Conservation (phyloP, 2,888 invertebrate species). For the Cryptus viduatorius region DNA sequence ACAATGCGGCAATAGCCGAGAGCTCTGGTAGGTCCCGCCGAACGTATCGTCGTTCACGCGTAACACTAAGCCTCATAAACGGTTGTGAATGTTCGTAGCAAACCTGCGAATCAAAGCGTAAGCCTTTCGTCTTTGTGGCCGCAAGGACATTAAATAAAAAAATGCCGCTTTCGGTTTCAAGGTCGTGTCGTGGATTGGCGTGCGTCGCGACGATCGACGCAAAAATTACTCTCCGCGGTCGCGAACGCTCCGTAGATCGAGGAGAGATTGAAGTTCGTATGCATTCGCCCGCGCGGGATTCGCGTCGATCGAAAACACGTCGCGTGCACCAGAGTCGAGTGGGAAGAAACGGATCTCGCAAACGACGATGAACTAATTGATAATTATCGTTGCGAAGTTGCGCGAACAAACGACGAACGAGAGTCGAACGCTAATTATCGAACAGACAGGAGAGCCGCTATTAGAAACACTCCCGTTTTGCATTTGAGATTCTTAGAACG, state of each 20-base stretch:
- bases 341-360: background rate
- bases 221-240: background rate
- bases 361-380: constrained; percentile 1
- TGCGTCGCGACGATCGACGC: background rate
- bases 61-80: background rate
- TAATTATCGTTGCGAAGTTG: background rate
- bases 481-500: background rate
- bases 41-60: background rate
- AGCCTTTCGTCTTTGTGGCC: too few relatives aligned
- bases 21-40: constrained; percentile 5
- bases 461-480: background rate
- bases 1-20: constrained; percentile 34
- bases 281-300: background rate
- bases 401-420: background rate
- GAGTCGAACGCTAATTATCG: background rate
- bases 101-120: background rate
- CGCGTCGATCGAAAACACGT: background rate
- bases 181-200: background rate
- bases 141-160: background rate
- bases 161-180: background rate
- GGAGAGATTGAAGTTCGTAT: background rate
- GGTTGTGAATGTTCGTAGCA: background rate
- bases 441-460: background rate
- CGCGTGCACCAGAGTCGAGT: background rate
- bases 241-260: background rate